Evolutionary conservation across 1,140 invertebrate genomes (phyloP), one percentile per base, ranked within the genome.

Genomic region (Pemphigus obesinymphae): DNA sequence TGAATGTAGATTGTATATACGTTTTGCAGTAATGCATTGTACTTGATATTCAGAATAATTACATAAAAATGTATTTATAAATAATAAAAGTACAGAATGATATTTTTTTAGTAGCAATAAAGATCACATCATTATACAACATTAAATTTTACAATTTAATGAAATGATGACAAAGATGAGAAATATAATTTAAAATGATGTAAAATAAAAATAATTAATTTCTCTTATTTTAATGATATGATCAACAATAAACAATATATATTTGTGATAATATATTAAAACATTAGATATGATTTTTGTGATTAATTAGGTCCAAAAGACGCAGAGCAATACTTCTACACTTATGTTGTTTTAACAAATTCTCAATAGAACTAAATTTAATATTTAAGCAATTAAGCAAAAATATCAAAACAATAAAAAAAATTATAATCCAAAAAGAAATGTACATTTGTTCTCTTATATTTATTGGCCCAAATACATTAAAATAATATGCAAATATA

Each of bases 201-300:
- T 31, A 31, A 48, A n/a, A 48, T 48, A 1, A 26, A 31, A 34
- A 63, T 20, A 34, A 48, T 72, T 20, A 29, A 72, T 50, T 72
- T 72, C 13, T 72, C 43, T 72, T 72, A 72, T 48, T 48, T 48
- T 72, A 72, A 48, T 72, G 70, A 72, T 72, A 72, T 72, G 70
- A 72, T 48, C 43, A 72, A 72, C 48, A 72, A 72, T 29, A 48
- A 70, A 72, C 23, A 72, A 72, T 72, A 45, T 6, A 45, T 45
- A 45, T 29, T 45, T 45, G n/a, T 43, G 37, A 48, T 48, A 20
- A 72, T 72, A 45, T 8, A 45, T 72, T 72, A 48, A 20, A 43
- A 29, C 7, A 45, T 50, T 31, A 72, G 43, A 72, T 72, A 72
- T 72, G 70, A 17, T 63, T 72, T 72, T 31, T 72, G 63, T 66